phyloP scores from a whole-genome alignment of 2,113 vertebrate species.

The Corapipo altera region DNA sequence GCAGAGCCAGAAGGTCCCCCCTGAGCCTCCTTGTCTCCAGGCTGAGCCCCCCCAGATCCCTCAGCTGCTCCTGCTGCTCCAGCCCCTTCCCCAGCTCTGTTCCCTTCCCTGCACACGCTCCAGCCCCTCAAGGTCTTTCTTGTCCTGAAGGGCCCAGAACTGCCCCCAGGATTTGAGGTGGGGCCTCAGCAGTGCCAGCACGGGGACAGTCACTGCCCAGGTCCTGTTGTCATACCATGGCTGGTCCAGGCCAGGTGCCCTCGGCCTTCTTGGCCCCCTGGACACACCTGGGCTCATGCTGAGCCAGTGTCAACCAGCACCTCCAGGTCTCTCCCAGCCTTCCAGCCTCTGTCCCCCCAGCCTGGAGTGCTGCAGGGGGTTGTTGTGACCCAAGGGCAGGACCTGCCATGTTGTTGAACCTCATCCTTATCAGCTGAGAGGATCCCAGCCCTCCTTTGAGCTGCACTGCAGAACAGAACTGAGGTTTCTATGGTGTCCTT shows the following conservation, averaged over 20 bases:
- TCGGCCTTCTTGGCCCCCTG: neutral
- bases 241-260: neutral
- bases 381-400: neutral
- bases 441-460: neutral
- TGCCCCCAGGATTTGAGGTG: neutral
- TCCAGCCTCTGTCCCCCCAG: neutral
- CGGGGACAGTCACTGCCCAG: neutral
- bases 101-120: accelerated
- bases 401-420: neutral
- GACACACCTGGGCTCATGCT: neutral
- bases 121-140: neutral
- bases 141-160: neutral
- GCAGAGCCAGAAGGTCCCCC: neutral
- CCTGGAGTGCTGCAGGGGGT: neutral
- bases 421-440: neutral
- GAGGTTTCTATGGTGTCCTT: neutral
- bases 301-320: neutral
- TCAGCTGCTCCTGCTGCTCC: neutral
- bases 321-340: neutral
- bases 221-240: neutral
- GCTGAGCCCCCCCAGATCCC: neutral
- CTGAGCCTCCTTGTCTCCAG: neutral
- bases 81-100: accelerated
- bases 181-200: neutral
- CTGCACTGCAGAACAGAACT: neutral